Conservation (phyloP, 2,113 vertebrate genomes). For the Lipotes vexillifer region DNA sequence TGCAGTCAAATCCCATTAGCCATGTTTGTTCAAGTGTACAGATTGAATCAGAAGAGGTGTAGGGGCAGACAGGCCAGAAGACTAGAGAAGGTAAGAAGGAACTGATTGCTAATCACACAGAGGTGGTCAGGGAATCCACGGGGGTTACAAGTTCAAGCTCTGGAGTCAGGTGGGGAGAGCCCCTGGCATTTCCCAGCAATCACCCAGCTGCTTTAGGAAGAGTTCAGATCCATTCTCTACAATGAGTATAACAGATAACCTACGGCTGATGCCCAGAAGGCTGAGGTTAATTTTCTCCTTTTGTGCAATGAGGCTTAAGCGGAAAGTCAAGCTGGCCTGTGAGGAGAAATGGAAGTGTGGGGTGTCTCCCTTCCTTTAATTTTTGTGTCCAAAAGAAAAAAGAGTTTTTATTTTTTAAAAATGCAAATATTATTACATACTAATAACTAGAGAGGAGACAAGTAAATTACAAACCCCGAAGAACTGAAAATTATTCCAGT, state of each 20-base stretch:
- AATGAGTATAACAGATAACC: not conserved
- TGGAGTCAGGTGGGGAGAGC: not conserved
- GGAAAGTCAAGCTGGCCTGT: not conserved
- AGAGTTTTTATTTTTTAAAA: not conserved
- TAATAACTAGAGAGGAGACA: not conserved
- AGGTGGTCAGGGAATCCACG: not conserved
- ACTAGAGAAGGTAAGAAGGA: not conserved
- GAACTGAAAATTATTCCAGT: not conserved
- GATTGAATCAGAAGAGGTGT: not conserved
- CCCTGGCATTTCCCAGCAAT: not conserved
- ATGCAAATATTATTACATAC: not conserved
- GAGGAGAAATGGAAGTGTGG: not conserved
- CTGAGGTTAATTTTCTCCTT: not conserved
- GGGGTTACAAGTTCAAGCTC: not conserved
- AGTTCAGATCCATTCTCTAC: not conserved
- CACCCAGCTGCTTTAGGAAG: not conserved
- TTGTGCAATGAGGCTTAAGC: not conserved
- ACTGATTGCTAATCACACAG: not conserved
- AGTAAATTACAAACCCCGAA: not conserved
- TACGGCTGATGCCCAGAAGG: not conserved
- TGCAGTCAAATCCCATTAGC: not conserved
- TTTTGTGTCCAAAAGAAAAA: not conserved
- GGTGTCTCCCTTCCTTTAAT: not conserved
- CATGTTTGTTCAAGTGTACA: not conserved
- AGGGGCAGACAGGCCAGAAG: not conserved